A percentile compares a stretch with the other conserved stretches of the same genome.
phyloP scores from a whole-genome alignment of 2,888 invertebrate genomes.

The Agrochola macilenta region DNA sequence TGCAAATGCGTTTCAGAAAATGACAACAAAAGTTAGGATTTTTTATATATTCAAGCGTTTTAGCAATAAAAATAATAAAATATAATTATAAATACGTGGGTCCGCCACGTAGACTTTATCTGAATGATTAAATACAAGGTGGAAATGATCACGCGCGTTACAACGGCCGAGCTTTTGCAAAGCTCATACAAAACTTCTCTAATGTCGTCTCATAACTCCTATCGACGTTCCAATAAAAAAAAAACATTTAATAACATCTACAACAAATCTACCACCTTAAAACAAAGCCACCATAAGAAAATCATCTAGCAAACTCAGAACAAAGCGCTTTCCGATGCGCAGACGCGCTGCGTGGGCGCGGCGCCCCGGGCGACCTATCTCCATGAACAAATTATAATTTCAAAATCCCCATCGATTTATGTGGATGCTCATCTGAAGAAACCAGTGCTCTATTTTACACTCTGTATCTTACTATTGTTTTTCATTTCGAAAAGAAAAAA shows the following conservation, averaged over 20 bases:
- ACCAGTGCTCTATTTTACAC: slow-evolving; percentile 85
- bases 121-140: background rate
- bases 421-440: slow-evolving; percentile 87
- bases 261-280: slow-evolving; percentile 37
- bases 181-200: background rate
- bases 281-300: slow-evolving; percentile 54
- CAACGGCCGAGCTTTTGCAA: background rate
- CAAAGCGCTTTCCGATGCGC: slow-evolving; percentile 62
- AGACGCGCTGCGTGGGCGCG: slow-evolving; percentile 78
- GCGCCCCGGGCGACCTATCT: slow-evolving; percentile 87
- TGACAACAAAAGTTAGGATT: background rate
- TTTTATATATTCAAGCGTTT: background rate
- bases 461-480: slow-evolving; percentile 77
- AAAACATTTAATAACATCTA: slow-evolving; percentile 20
- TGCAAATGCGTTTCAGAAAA: background rate
- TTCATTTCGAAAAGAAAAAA: slow-evolving; percentile 64
- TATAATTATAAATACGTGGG: no score
- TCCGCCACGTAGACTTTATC: background rate
- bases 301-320: slow-evolving; percentile 54
- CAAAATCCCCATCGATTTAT: slow-evolving; percentile 90
- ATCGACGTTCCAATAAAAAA: slow-evolving; percentile 24
- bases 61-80: background rate
- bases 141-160: background rate
- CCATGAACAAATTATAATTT: slow-evolving; percentile 89
- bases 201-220: slow-evolving; percentile 10